These are phyloP conservation scores for Acleris sparsana DNA, from an alignment of 2,888 invertebrate genomes.

Conservation along the genomic window DNA sequence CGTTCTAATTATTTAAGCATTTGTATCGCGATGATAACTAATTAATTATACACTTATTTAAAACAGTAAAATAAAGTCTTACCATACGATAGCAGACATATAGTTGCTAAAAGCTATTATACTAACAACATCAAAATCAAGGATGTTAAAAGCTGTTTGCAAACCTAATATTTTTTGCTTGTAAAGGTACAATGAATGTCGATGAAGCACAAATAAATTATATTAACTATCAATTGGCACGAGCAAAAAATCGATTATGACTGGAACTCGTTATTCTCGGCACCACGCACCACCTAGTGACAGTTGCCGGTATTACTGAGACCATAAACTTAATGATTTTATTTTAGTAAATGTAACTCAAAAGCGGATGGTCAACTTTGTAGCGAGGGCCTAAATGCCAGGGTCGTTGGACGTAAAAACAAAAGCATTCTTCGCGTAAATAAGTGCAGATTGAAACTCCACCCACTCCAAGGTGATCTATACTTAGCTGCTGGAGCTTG, in stretches of 20 bases:
- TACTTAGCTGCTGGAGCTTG: conserved; percentile 4
- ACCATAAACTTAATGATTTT: conserved; percentile 33
- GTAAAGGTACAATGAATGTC: too few relatives aligned
- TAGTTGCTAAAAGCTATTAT: too few relatives aligned
- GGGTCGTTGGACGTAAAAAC: conserved; percentile 27
- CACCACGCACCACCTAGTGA: conserved; percentile 1
- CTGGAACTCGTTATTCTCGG: conserved; percentile 6
- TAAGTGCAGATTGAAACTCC: conserved; percentile 29
- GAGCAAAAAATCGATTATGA: conserved; percentile 6
- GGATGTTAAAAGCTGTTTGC: too few relatives aligned
- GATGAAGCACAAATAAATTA: background rate
- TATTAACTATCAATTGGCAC: background rate
- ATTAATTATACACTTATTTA: background rate
- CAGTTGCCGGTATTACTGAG: conserved; percentile 8
- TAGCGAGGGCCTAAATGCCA: conserved; percentile 27
- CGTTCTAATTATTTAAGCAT: too few relatives aligned
- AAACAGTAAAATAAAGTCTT: background rate
- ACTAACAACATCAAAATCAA: too few relatives aligned
- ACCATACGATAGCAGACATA: too few relatives aligned
- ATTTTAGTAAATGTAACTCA: conserved; percentile 31
- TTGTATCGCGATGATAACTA: too few relatives aligned
- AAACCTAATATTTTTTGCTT: too few relatives aligned
- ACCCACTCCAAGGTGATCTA: conserved; percentile 22
- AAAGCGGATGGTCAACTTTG: conserved; percentile 36
- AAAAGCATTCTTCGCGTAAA: conserved; percentile 21